These are phyloP conservation scores for Phoxinus phoxinus DNA, from an alignment of 2,113 vertebrate species.

Conservation along the genomic window DNA sequence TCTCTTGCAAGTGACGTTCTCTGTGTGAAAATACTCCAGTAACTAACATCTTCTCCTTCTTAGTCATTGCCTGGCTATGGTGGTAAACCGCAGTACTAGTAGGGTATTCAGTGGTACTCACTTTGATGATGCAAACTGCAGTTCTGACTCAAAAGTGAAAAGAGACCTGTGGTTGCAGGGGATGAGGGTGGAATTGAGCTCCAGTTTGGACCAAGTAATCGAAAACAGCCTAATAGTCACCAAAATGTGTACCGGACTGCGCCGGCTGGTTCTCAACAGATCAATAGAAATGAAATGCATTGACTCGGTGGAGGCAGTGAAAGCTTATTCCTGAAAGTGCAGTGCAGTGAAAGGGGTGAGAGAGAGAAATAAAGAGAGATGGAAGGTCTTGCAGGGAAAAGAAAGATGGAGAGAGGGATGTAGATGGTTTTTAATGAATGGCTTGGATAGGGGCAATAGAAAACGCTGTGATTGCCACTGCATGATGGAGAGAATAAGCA, in stretches of 20 bases:
- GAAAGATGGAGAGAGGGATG: constrained; percentile 47
- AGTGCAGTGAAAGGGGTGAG: neutral
- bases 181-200: neutral
- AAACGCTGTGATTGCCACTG: constrained; percentile 26
- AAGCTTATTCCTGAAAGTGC: constrained; percentile 32
- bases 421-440: constrained; percentile 3
- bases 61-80: neutral
- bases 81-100: neutral
- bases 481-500: constrained; percentile 22
- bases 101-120: neutral
- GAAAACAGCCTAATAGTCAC: constrained; percentile 34
- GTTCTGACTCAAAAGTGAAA: constrained; percentile 16
- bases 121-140: constrained; percentile 12
- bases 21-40: constrained; percentile 8
- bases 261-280: constrained; percentile 1
- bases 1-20: neutral
- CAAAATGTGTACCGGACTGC: constrained; percentile 9
- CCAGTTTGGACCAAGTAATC: constrained; percentile 16
- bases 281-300: constrained; percentile 44
- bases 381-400: constrained; percentile 47
- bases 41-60: neutral
- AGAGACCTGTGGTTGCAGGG: neutral
- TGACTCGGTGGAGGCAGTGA: constrained; percentile 15
- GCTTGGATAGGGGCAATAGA: neutral
- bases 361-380: neutral